A percentile compares a stretch with the other conserved stretches of the same genome.
Evolutionary conservation across 2,888 invertebrate species (phyloP).

Genomic region (Theretra japonica): DNA sequence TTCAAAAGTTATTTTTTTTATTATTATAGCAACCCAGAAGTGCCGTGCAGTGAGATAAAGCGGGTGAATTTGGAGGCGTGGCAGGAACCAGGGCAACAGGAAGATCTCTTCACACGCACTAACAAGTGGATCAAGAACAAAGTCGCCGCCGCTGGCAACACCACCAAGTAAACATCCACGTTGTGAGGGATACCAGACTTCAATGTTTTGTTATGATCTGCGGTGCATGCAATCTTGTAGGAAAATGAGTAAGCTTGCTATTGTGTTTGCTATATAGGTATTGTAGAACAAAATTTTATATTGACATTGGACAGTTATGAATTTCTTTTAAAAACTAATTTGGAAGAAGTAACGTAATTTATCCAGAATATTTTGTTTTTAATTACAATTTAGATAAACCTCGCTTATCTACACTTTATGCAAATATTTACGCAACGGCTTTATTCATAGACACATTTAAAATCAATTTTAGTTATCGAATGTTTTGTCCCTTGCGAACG

Average conservation of each 20-base stretch:
- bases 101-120: constrained; percentile 76
- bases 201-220: not conserved
- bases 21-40: constrained; percentile 81
- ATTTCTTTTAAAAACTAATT: too few relatives aligned
- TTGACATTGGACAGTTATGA: too few relatives aligned
- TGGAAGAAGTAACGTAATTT: too few relatives aligned
- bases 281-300: too few relatives aligned
- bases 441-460: too few relatives aligned
- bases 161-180: constrained; percentile 57
- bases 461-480: too few relatives aligned
- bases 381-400: too few relatives aligned
- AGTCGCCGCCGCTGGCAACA: constrained; percentile 61
- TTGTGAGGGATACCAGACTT: not conserved
- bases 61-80: constrained; percentile 74
- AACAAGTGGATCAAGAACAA: constrained; percentile 79
- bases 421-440: too few relatives aligned
- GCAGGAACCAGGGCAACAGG: constrained; percentile 69
- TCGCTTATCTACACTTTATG: not conserved
- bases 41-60: constrained; percentile 80
- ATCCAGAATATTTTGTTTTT: too few relatives aligned
- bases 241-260: too few relatives aligned
- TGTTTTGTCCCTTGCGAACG: too few relatives aligned
- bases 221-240: not conserved
- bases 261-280: too few relatives aligned
- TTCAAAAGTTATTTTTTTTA: not conserved